These are phyloP conservation scores for Hoplias malabaricus DNA, from an alignment of 2,113 vertebrate genomes.

Conservation along the genomic window DNA sequence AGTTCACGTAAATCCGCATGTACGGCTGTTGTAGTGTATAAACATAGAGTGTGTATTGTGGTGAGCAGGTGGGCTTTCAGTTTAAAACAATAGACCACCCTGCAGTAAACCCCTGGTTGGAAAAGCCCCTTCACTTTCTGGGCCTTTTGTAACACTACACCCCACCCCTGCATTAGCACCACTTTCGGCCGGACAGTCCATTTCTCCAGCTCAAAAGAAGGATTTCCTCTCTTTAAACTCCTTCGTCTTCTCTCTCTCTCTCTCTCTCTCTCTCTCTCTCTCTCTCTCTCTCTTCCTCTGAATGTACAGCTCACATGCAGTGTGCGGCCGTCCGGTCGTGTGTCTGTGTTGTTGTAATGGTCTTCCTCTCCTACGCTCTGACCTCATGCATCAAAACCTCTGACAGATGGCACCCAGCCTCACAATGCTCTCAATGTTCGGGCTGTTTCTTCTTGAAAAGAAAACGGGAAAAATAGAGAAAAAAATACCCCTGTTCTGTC, in stretches of 20 bases:
- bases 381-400: constrained; percentile 71
- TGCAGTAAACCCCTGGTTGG: constrained; percentile 7
- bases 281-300: constrained; percentile 50
- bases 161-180: neutral
- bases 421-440: constrained; percentile 46
- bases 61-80: constrained; percentile 24
- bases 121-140: constrained; percentile 32
- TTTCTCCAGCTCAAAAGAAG: constrained; percentile 44
- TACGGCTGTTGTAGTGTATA: neutral
- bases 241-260: constrained; percentile 19
- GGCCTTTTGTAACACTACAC: constrained; percentile 8
- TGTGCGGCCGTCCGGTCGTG: constrained; percentile 33
- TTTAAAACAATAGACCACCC: constrained; percentile 35
- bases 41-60: constrained; percentile 31
- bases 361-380: constrained; percentile 66
- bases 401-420: constrained; percentile 66
- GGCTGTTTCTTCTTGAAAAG: constrained; percentile 15
- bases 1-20: neutral
- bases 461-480: neutral
- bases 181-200: neutral
- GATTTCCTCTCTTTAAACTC: constrained; percentile 62
- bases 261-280: constrained; percentile 9
- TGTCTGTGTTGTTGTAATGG: constrained; percentile 68
- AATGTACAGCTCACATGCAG: constrained; percentile 56
- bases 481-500: neutral